Conservation (phyloP, 2,888 invertebrate species). For the Argynnis bischoffii region DNA sequence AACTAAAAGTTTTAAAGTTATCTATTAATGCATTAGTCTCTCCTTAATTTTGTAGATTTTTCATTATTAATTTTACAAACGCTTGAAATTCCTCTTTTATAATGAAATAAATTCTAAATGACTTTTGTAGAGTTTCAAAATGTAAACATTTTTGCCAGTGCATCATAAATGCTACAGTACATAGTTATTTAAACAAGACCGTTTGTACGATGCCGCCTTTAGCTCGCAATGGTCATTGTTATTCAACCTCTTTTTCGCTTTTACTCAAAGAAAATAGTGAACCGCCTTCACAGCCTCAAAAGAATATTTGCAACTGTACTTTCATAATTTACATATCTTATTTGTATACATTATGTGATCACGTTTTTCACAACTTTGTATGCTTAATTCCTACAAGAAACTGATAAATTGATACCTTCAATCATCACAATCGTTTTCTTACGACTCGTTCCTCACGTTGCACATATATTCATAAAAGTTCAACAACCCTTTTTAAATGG, state of each 20-base stretch:
- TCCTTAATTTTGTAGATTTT: no score
- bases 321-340: constrained; percentile 10
- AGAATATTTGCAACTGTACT: constrained; percentile 15
- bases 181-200: constrained; percentile 8
- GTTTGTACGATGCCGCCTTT: constrained; percentile 12
- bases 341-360: neutral
- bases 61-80: no score
- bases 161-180: constrained; percentile 1
- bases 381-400: constrained; percentile 2
- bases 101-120: no score
- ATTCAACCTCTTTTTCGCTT: constrained; percentile 19
- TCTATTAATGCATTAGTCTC: neutral
- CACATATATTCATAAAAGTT: neutral
- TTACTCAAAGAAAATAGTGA: constrained; percentile 20
- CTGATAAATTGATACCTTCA: constrained; percentile 6
- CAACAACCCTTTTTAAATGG: no score
- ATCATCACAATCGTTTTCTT: constrained; percentile 8
- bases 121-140: neutral
- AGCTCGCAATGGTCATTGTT: constrained; percentile 14
- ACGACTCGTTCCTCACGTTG: neutral
- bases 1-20: constrained; percentile 8
- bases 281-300: neutral
- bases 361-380: constrained; percentile 11
- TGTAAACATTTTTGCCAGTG: neutral
- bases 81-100: no score